A percentile compares a stretch with the other conserved stretches of the same genome.
Evolutionary conservation across 2,797 vertebrate species (phyloP).

Genomic region (Limnodromus scolopaceus): DNA sequence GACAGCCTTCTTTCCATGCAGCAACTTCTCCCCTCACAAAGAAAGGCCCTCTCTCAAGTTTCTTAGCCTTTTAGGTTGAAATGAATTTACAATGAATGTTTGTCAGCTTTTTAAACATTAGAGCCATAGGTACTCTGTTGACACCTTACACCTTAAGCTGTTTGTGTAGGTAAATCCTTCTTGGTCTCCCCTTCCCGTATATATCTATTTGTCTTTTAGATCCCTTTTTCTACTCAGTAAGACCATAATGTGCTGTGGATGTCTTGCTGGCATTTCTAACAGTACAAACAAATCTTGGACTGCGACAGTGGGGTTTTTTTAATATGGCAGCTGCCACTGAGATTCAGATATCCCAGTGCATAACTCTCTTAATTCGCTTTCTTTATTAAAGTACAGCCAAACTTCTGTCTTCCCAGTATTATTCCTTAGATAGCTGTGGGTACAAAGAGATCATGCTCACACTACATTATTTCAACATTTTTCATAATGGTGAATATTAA

Average conservation of each 20-base stretch:
- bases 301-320: background rate
- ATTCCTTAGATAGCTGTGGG: background rate
- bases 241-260: background rate
- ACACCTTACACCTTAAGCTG: background rate
- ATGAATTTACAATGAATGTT: background rate
- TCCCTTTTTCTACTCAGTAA: background rate
- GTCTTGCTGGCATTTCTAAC: background rate
- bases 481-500: background rate
- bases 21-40: background rate
- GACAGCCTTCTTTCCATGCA: background rate
- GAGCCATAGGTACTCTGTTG: background rate
- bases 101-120: background rate
- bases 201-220: background rate
- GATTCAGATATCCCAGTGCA: conserved; percentile 35
- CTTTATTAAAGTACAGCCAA: conserved; percentile 48
- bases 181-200: background rate
- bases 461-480: background rate
- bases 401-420: conserved; percentile 21
- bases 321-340: conserved; percentile 60
- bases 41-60: background rate
- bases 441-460: background rate
- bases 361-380: conserved; percentile 59
- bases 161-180: background rate
- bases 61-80: background rate
- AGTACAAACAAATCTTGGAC: background rate